A percentile compares a stretch with the other conserved stretches of the same genome.
Evolutionary conservation across 2,797 vertebrate species (phyloP).

Genomic region (Mormyrops attenuatus): DNA sequence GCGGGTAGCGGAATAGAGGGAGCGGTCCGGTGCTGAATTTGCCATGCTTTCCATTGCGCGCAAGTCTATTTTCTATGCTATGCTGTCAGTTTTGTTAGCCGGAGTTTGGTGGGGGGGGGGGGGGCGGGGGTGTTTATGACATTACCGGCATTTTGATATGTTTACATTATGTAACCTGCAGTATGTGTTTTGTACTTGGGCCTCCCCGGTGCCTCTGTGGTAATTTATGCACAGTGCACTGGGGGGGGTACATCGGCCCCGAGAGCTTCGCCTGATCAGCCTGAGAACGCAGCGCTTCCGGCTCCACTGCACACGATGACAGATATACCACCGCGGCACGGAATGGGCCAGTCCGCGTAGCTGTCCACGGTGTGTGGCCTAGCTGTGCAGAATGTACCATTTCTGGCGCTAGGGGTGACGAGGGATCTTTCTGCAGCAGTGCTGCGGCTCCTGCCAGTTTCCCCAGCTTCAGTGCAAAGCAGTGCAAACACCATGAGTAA

Average conservation of each 20-base stretch:
- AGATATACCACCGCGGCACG: not conserved
- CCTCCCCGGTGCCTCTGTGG: not conserved
- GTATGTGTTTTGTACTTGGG: not conserved
- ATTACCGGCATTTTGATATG: slow-evolving; percentile 4
- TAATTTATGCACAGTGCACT: not conserved
- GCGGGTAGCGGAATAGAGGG: not conserved
- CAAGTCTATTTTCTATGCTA: not conserved
- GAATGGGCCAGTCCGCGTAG: not conserved
- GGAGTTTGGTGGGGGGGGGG: not conserved
- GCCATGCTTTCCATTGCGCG: not conserved
- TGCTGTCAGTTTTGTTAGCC: not conserved
- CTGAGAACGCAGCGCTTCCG: not conserved
- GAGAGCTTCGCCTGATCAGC: not conserved
- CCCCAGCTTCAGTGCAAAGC: not conserved
- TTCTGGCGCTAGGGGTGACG: not conserved
- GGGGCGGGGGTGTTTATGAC: slow-evolving; percentile 11
- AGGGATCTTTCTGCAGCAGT: not conserved
- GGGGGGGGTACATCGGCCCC: not conserved
- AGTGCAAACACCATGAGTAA: not conserved
- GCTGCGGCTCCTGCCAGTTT: not conserved
- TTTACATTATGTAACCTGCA: slow-evolving; percentile 19
- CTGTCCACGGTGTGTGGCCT: not conserved
- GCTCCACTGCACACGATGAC: not conserved
- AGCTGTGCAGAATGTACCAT: not conserved
- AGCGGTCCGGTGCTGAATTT: slow-evolving; percentile 2